Evolutionary conservation across 2,888 invertebrate species (phyloP), one percentile per base, ranked within the genome.

Genomic region (Eupithecia exiguata): DNA sequence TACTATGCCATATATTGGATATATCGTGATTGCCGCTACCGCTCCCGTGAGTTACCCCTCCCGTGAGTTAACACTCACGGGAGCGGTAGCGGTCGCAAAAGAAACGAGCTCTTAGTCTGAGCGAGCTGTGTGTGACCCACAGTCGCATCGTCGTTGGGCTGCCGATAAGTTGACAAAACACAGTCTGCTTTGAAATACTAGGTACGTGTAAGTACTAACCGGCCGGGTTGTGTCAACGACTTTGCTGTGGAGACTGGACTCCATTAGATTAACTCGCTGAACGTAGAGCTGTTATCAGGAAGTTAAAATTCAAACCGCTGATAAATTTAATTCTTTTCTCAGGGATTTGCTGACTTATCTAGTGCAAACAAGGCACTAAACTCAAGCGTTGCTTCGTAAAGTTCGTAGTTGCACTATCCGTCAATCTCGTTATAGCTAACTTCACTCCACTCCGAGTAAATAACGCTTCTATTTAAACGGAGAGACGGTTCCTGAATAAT

Each of bases 401-500:
- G 65, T 65, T 40, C 12, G 53, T 53, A 38, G 65, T 30, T 49
- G 46, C 67, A 21, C 53, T 68, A 36, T 46, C 49, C 35, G 46
- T 68, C n/a, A 68, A 36, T 68, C 68, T 49, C 14, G 40, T 65
- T 65, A 65, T 65, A 36, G 36, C 65, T 65, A 65, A 65, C 65
- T 65, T 65, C 65, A 65, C 38, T 38, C 21, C 18, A 65, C 65
- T 65, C 65, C 14, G 12, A 61, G 30, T 5, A 21, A n/a, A 63
- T 70, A 70, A 68, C 35, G 46, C 72, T 68, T 68, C 67, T 62
- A 16, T 75, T 36, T 61, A 72, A 63, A 68, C 43, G 53, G 65
- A 12, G 53, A 16, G 67, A 63, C 69, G 49, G 63, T 62, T 43
- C 40, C 72, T 70, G 72, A 72, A 69, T 75, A 72, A 58, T 70